phyloP scores from a whole-genome alignment of 1,140 invertebrate species.

The Hylaeus anthracinus region DNA sequence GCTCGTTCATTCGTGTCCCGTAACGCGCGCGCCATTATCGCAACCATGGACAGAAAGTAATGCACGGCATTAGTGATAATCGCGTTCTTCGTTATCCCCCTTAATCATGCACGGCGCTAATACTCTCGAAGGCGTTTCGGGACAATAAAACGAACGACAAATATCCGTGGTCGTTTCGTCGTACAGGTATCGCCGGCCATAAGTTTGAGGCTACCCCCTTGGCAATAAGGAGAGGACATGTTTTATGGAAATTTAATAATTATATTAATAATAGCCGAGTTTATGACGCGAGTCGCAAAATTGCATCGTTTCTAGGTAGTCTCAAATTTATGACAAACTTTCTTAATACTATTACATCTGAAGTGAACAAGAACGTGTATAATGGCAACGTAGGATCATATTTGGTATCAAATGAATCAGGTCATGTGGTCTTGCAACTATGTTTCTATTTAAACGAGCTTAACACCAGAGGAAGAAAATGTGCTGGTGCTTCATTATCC shows the following conservation, averaged over 20 bases:
- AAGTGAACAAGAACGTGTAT: too few species aligned
- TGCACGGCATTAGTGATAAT: slow-evolving; percentile 64
- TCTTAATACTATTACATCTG: too few species aligned
- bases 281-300: not conserved
- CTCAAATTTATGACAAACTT: too few species aligned
- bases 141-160: slow-evolving; percentile 75
- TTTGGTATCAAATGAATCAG: too few species aligned
- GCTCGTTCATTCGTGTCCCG: not conserved
- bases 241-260: slow-evolving; percentile 10
- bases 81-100: slow-evolving; percentile 74
- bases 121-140: slow-evolving; percentile 69
- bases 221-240: not conserved
- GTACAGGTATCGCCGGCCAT: slow-evolving; percentile 52
- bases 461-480: too few species aligned
- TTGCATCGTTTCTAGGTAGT: too few species aligned
- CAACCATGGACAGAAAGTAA: slow-evolving; percentile 55
- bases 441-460: too few species aligned
- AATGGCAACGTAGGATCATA: too few species aligned
- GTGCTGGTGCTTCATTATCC: too few species aligned
- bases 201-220: not conserved
- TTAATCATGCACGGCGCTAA: slow-evolving; percentile 75
- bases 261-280: not conserved
- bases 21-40: not conserved
- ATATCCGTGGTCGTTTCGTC: slow-evolving; percentile 73
- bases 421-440: too few species aligned